A percentile compares a stretch with the other conserved stretches of the same genome.
phyloP scores from a whole-genome alignment of 1,140 invertebrate genomes.

The Tetranychus cinnabarinus region DNA sequence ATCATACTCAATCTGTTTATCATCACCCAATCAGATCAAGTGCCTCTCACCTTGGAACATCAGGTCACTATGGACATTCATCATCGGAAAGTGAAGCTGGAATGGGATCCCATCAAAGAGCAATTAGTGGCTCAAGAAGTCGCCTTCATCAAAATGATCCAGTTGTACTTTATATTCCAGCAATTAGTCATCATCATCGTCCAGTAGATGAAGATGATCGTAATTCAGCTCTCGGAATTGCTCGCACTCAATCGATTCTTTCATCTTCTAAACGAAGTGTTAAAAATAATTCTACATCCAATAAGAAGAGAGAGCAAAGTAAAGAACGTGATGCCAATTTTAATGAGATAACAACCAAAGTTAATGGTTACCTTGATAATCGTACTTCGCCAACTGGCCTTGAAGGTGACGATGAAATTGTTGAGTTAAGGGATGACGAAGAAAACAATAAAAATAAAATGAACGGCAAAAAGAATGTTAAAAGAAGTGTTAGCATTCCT shows the following conservation, averaged over 20 bases:
- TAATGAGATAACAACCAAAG: not conserved
- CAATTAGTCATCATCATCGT: not conserved
- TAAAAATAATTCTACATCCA: not conserved
- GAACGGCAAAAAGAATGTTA: not conserved
- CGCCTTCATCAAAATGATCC: conserved; percentile 2
- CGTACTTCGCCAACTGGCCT: not conserved
- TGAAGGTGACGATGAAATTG: not conserved
- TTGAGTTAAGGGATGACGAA: conserved; percentile 1
- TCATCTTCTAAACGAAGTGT: not conserved
- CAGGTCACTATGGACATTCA: not conserved
- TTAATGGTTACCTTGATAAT: not conserved
- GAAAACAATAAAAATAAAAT: not conserved
- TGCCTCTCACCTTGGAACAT: not conserved
- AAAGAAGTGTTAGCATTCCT: conserved; percentile 7
- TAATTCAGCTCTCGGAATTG: not conserved
- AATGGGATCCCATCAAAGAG: not conserved
- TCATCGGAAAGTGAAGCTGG: not conserved
- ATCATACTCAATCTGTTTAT: not conserved
- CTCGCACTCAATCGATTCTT: conserved; percentile 1
- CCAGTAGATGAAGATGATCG: not conserved
- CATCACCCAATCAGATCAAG: not conserved
- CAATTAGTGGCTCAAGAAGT: not conserved
- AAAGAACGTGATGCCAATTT: not conserved
- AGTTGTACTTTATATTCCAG: conserved; percentile 8
- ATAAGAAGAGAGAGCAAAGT: not conserved